Evolutionary conservation across 2,888 invertebrate genomes (phyloP).

Genomic region (Agriopis leucophaearia): DNA sequence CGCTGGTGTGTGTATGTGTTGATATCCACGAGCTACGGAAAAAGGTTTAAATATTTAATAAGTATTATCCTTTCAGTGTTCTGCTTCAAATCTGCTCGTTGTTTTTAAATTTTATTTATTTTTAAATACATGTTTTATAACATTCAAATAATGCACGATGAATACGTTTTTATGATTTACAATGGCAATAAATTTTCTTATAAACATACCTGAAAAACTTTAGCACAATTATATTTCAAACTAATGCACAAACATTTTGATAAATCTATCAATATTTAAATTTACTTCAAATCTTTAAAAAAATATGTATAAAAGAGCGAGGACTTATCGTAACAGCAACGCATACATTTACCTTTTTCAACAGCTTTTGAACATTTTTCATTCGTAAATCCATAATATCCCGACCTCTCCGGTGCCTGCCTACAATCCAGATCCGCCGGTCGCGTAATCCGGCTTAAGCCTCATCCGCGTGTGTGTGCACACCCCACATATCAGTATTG

Average conservation of each 20-base stretch:
- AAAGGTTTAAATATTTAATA: constrained; percentile 30
- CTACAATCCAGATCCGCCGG: constrained; percentile 69
- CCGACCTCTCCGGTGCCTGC: constrained; percentile 63
- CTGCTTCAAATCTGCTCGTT: not conserved
- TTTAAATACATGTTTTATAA: not conserved
- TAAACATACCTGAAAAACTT: no score
- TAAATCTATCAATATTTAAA: no score
- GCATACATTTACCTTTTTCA: constrained; percentile 45
- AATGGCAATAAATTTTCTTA: no score
- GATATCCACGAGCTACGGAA: constrained; percentile 51
- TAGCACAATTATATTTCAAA: no score
- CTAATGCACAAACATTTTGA: no score
- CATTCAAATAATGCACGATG: not conserved
- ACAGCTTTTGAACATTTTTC: constrained; percentile 55
- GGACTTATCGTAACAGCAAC: constrained; percentile 26
- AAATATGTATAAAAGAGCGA: constrained; percentile 7
- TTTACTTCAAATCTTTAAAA: not conserved
- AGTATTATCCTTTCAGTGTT: not conserved
- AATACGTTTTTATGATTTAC: not conserved
- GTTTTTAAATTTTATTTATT: no score
- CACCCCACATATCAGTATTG: constrained; percentile 55
- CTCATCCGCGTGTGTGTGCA: constrained; percentile 68
- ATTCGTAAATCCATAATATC: constrained; percentile 72
- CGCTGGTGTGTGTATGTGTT: constrained; percentile 54
- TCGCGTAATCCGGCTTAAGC: constrained; percentile 82